A percentile compares a stretch with the other conserved stretches of the same genome.
phyloP scores from a whole-genome alignment of 2,888 invertebrate genomes.

The Chymomyza procnemis region DNA sequence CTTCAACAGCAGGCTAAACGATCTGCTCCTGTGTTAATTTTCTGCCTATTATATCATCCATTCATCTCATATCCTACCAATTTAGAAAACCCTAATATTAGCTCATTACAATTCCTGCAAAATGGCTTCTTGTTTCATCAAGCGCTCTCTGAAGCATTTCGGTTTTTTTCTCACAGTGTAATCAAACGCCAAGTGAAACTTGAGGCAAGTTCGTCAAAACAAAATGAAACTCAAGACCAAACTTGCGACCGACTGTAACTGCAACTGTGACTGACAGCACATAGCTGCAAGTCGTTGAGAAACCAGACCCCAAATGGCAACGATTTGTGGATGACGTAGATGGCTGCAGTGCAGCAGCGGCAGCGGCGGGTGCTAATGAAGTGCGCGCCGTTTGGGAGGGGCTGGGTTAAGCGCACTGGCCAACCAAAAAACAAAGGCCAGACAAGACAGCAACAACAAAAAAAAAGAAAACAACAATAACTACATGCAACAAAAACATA shows the following conservation, averaged over 20 bases:
- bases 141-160: no score
- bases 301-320: conserved; percentile 41
- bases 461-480: conserved; percentile 35
- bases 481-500: conserved; percentile 27
- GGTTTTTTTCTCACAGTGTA: conserved; percentile 13
- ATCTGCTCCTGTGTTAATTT: no score
- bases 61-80: no score
- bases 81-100: no score
- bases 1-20: no score
- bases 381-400: conserved; percentile 23
- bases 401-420: conserved; percentile 54
- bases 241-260: not conserved
- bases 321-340: not conserved
- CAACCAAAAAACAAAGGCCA: conserved; percentile 68
- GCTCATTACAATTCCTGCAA: no score
- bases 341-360: not conserved
- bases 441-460: conserved; percentile 17
- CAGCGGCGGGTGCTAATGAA: conserved; percentile 62
- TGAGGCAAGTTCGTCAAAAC: conserved; percentile 23
- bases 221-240: conserved; percentile 21
- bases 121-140: no score
- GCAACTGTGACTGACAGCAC: conserved; percentile 1
- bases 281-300: conserved; percentile 35
- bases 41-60: no score
- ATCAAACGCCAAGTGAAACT: conserved; percentile 39